Conservation (phyloP, 30 jellyfish, hydroid and myxozoan genomes). For the Aurelia coerulea region DNA sequence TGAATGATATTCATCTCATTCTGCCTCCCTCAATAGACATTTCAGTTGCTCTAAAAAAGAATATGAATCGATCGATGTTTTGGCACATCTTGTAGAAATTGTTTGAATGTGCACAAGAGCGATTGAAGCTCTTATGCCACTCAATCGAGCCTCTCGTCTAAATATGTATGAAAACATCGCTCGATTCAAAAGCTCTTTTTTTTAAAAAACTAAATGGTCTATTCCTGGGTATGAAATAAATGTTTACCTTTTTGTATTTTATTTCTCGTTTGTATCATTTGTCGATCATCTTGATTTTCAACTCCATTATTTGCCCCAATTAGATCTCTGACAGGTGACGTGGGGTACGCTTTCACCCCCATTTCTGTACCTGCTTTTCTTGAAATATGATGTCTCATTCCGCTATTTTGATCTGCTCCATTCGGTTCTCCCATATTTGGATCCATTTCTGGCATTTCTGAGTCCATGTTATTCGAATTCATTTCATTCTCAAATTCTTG, state of each 20-base stretch:
- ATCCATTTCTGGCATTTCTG: slow-evolving; percentile 51
- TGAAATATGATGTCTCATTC: slow-evolving; percentile 57
- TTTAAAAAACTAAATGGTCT: no score
- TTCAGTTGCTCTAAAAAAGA: no score
- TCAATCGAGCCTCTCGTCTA: no score
- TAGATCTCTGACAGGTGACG: slow-evolving; percentile 56
- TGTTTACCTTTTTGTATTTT: slow-evolving; percentile 53
- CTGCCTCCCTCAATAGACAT: no score
- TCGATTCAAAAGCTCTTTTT: no score
- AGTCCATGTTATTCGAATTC: slow-evolving; percentile 63
- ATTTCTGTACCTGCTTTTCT: slow-evolving; percentile 12
- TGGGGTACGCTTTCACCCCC: slow-evolving; percentile 23
- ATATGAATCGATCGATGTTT: no score
- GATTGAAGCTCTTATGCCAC: no score
- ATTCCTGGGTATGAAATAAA: no score
- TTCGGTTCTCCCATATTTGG: slow-evolving; percentile 32
- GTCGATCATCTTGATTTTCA: slow-evolving; percentile 47
- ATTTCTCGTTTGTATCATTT: slow-evolving; percentile 49
- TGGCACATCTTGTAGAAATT: no score
- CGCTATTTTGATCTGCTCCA: slow-evolving; percentile 44
- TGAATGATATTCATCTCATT: no score
- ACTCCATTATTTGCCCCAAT: slow-evolving; percentile 28
- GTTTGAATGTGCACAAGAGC: no score
- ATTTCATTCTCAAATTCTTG: slow-evolving; percentile 73
- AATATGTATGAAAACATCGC: no score